Evolutionary conservation across 1,140 invertebrate species (phyloP), one percentile per base, ranked within the genome.

Genomic region (Himalopsyche phryganea): DNA sequence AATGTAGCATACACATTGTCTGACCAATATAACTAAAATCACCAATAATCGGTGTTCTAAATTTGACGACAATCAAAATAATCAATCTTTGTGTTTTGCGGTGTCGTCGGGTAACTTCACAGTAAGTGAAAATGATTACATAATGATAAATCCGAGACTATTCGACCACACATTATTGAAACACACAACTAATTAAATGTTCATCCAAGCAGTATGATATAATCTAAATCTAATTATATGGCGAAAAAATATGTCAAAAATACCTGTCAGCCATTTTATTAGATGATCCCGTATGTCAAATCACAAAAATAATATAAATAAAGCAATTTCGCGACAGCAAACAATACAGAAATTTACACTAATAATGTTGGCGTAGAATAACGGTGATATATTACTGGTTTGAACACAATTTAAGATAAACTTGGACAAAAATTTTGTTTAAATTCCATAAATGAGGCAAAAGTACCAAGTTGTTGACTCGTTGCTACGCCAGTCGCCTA

Each of bases 401-500:
- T 28, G 23, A 28, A 9, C 3, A 28, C 23, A 28, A 28, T 28
- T 28, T 28, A 5, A 28, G 23, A 28, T 3, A 28, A 28, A 28
- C 23, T 28, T 28, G 3, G 23, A 9, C 23, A 9, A 28, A 28
- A 28, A 28, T 5, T 5, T 5, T 28, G 23, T 50, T 35, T 6
- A 48, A 19, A 40, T 49, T 11, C 20, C 44, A 40, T 48, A 40
- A 56, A 47, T 47, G 47, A 13, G 45, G 38, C 18, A 28, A 47
- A 41, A 19, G 45, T 38, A 47, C 44, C 40, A 40, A 50, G 59
- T 64, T 64, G 61, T 64, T 64, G 61, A 57, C 52, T 50, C 57
- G 61, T 64, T 64, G 61, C 61, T 64, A 63, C 57, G 61, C 61
- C 58, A 60, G 61, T 60, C 57, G 61, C 57, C 61, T 57, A 38